phyloP scores from a whole-genome alignment of 1,140 invertebrate species.

The Luehdorfia chinensis region DNA sequence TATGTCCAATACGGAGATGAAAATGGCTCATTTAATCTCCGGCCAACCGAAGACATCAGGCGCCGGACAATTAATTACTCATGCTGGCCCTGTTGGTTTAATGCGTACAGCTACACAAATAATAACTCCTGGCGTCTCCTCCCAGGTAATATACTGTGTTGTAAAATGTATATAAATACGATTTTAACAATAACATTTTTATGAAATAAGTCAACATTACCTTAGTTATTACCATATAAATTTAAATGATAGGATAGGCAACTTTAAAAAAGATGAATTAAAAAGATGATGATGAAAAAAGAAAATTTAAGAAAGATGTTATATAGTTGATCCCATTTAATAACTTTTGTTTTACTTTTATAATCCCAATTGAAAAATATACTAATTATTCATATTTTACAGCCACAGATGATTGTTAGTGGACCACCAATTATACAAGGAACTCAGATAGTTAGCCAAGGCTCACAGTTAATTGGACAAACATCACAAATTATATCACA shows the following conservation, averaged over 20 bases:
- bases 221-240: too few relatives aligned
- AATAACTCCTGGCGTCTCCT: conserved; percentile 53
- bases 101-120: conserved; percentile 67
- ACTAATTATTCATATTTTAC: conserved; percentile 33
- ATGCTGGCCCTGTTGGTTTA: conserved; percentile 47
- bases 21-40: conserved; percentile 65
- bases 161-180: too few relatives aligned
- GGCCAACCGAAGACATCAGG: conserved; percentile 53
- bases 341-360: too few relatives aligned
- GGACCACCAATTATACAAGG: conserved; percentile 60
- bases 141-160: conserved; percentile 48
- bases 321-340: too few relatives aligned
- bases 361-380: too few relatives aligned
- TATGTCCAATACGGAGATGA: conserved; percentile 62
- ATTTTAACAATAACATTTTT: too few relatives aligned
- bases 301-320: too few relatives aligned
- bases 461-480: conserved; percentile 54
- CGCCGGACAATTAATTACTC: conserved; percentile 51
- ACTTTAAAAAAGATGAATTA: too few relatives aligned
- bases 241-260: too few relatives aligned
- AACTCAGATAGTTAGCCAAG: conserved; percentile 61
- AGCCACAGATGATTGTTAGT: conserved; percentile 67
- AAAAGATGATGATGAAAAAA: too few relatives aligned
- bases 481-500: conserved; percentile 58
- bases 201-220: too few relatives aligned